Base-by-base conservation (phyloP, 2,113 vertebrate species). In the Columba janthina region DNA sequence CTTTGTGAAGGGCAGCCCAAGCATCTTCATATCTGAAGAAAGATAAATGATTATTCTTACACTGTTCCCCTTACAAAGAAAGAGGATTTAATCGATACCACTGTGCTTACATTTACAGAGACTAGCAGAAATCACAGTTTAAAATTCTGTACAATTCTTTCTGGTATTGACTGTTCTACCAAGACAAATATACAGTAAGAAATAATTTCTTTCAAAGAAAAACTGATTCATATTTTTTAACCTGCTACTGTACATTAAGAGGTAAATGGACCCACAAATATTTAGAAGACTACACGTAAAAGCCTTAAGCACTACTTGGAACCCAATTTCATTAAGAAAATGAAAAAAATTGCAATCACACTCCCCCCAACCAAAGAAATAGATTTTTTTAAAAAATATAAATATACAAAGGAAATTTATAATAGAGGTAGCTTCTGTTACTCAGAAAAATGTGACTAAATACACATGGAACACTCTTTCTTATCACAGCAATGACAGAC, bases 1-100 rank as follows among this genome's bases (percentile, higher is more conserved):
- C 98, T 97, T 97, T 99, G 86, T 99, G 99, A 96, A 99, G 98
- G 34, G 98, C 95, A 93, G 98, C 98, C 99, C 99, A 99, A 19
- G 97, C 98, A 89, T 99, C 98, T 96, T 99, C 99, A 96, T 99
- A 99, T n/a, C 98, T 99, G 91, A 93, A 73, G 38, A 96, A 73
- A 97, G 48, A 93, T 25, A 71, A 87, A 89, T 28, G 1, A 53
- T 15, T 58, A 8, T 36, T 86, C 12, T 64, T 79, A 70, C 24
- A 48, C 9, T 7, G 4, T 17, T 62, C 40, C 12, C 26, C 40
- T 90, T 46, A 81, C 7, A 84, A 84, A 70, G 5, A 17, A 75
- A 74, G 40, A 51, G 6, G 10, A 67, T 34, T 54, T 79, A 1
- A 75, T 5, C 5, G 53, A 62, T 58, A 15, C 10, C 21, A 38